A percentile compares a stretch with the other conserved stretches of the same genome.
Evolutionary conservation across 2,113 vertebrate genomes (phyloP).

Genomic region (Emydura subglobosa): DNA sequence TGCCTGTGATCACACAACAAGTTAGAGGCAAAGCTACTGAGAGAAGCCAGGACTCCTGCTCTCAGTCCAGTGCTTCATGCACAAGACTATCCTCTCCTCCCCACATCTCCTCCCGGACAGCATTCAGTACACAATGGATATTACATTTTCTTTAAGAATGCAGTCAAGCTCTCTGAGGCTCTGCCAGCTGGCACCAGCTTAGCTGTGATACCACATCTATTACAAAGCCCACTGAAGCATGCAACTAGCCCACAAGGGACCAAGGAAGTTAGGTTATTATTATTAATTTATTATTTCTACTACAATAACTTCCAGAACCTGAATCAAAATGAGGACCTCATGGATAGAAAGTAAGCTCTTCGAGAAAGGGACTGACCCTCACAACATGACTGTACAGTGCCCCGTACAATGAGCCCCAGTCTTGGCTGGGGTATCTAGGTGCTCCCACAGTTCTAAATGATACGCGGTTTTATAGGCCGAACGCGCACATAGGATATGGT

Average conservation of each 20-base stretch:
- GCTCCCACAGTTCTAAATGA: constrained; percentile 29
- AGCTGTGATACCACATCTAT: background rate
- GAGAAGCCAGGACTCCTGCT: background rate
- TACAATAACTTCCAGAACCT: background rate
- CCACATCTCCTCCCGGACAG: background rate
- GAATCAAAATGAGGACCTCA: background rate
- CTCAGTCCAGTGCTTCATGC: background rate
- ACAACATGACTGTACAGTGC: background rate
- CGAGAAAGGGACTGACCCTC: background rate
- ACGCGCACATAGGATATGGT: constrained; percentile 24
- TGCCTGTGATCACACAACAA: background rate
- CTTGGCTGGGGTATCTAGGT: background rate
- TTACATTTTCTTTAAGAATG: background rate
- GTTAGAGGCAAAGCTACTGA: background rate
- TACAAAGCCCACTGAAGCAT: background rate
- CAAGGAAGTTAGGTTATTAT: background rate
- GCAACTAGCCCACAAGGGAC: background rate
- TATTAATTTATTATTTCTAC: constrained; percentile 18
- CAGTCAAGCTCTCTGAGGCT: background rate
- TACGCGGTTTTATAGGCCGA: constrained; percentile 52
- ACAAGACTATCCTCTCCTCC: background rate
- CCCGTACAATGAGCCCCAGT: background rate
- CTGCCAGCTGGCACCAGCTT: background rate
- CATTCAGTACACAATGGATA: background rate
- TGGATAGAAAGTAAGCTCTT: constrained; percentile 23